These are phyloP conservation scores for Nannoperca australis DNA, from an alignment of 2,797 vertebrate species.

Conservation along the genomic window DNA sequence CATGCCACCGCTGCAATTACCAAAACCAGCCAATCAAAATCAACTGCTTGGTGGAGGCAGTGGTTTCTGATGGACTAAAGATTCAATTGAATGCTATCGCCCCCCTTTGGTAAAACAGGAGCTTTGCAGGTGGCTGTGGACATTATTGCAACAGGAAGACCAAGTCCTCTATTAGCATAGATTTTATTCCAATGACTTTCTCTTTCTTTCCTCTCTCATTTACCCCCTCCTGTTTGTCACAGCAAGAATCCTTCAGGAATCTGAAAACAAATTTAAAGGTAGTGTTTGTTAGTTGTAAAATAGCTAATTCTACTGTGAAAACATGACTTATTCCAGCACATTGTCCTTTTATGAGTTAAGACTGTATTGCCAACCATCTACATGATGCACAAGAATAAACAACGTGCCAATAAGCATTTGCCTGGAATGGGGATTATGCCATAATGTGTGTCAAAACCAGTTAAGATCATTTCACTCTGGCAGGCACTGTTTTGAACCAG, in stretches of 20 bases:
- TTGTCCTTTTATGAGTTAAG: no score
- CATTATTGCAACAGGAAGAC: background rate
- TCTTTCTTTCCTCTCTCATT: background rate
- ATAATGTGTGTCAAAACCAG: background rate
- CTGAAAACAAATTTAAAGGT: background rate
- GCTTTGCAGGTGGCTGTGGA: slow-evolving; percentile 6
- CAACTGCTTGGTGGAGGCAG: background rate
- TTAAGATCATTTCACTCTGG: background rate
- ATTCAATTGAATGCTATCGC: slow-evolving; percentile 24
- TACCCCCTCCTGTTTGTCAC: background rate
- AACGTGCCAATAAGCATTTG: background rate
- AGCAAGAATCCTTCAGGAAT: background rate
- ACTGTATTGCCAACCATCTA: background rate
- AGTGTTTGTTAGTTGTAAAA: background rate
- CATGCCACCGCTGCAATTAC: background rate
- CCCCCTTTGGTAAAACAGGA: slow-evolving; percentile 26
- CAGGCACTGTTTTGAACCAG: background rate
- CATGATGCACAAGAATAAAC: background rate
- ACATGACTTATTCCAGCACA: background rate
- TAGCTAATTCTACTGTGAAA: background rate
- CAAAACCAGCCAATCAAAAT: background rate
- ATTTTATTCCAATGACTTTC: background rate
- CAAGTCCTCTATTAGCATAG: background rate
- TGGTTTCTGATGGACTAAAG: background rate
- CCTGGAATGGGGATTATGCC: background rate